These are phyloP conservation scores for Apamea epomidion DNA, from an alignment of 2,888 invertebrate genomes.

Conservation along the genomic window DNA sequence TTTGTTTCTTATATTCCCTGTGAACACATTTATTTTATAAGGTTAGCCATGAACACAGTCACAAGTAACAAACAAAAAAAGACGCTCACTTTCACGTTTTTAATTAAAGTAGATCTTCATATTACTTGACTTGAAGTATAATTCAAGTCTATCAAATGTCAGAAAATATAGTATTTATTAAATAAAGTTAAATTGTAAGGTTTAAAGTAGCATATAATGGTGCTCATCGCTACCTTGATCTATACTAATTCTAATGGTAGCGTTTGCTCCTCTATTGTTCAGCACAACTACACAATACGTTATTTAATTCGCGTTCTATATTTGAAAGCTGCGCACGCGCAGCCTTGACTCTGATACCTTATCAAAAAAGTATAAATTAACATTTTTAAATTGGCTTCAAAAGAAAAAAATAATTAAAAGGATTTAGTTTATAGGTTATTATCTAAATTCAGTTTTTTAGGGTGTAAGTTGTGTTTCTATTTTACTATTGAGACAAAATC, in stretches of 20 bases:
- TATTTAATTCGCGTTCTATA: slow-evolving; percentile 72
- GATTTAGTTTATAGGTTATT: neutral
- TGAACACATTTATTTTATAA: neutral
- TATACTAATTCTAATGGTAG: slow-evolving; percentile 46
- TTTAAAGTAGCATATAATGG: slow-evolving; percentile 29
- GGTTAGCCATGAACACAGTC: neutral
- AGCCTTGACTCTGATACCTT: slow-evolving; percentile 61
- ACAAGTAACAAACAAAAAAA: neutral
- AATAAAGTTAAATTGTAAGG: slow-evolving; percentile 39
- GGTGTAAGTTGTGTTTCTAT: neutral
- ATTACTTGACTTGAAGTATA: slow-evolving; percentile 33
- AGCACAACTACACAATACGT: slow-evolving; percentile 66
- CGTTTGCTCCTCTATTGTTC: slow-evolving; percentile 66
- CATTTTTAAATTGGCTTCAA: neutral
- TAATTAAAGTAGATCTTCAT: neutral
- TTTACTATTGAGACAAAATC: neutral
- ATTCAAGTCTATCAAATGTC: slow-evolving; percentile 36
- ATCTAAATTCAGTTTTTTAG: neutral
- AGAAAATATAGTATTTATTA: slow-evolving; percentile 34
- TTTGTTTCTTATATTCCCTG: too few relatives aligned
- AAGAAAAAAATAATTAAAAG: neutral
- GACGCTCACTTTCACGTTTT: slow-evolving; percentile 10
- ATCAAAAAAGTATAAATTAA: neutral
- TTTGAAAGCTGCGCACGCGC: slow-evolving; percentile 73
- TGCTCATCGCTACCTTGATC: slow-evolving; percentile 66